These are phyloP conservation scores for Gastracanthus pulcherrimus DNA, from an alignment of 2,888 invertebrate species.

Conservation along the genomic window DNA sequence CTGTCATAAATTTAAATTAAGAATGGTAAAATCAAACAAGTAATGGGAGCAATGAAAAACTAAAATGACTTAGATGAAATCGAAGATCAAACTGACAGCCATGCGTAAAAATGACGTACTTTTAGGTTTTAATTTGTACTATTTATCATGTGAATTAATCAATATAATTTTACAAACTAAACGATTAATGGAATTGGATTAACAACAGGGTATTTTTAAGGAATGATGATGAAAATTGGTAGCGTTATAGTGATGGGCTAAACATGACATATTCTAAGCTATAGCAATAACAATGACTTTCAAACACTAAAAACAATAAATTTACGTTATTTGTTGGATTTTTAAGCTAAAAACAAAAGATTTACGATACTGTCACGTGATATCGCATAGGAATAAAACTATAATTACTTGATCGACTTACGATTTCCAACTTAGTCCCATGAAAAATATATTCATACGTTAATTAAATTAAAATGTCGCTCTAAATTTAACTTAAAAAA, in stretches of 20 bases:
- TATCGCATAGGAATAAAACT: slow-evolving; percentile 54
- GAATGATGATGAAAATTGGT: not conserved
- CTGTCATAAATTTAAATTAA: slow-evolving; percentile 64
- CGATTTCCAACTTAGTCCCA: slow-evolving; percentile 76
- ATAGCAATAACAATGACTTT: slow-evolving; percentile 2
- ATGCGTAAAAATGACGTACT: slow-evolving; percentile 29
- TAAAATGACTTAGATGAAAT: slow-evolving; percentile 32
- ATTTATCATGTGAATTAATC: slow-evolving; percentile 7
- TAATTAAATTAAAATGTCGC: slow-evolving; percentile 57
- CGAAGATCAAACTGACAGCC: slow-evolving; percentile 40
- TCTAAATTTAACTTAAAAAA: slow-evolving; percentile 2
- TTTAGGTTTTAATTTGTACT: not conserved
- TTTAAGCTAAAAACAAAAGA: slow-evolving; percentile 26
- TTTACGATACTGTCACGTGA: slow-evolving; percentile 54
- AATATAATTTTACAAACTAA: slow-evolving; percentile 1
- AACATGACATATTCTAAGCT: slow-evolving; percentile 14
- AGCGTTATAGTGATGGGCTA: slow-evolving; percentile 19
- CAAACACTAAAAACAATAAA: slow-evolving; percentile 13
- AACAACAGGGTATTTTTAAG: slow-evolving; percentile 10
- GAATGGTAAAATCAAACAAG: not conserved
- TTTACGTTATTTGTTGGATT: slow-evolving; percentile 5
- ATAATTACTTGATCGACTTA: slow-evolving; percentile 73
- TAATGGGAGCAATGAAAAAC: not conserved
- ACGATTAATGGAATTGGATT: slow-evolving; percentile 7
- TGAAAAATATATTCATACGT: slow-evolving; percentile 72